A percentile compares a stretch with the other conserved stretches of the same genome.
Conservation (phyloP, 2,888 invertebrate genomes). For the Pachymerium ferrugineum region DNA sequence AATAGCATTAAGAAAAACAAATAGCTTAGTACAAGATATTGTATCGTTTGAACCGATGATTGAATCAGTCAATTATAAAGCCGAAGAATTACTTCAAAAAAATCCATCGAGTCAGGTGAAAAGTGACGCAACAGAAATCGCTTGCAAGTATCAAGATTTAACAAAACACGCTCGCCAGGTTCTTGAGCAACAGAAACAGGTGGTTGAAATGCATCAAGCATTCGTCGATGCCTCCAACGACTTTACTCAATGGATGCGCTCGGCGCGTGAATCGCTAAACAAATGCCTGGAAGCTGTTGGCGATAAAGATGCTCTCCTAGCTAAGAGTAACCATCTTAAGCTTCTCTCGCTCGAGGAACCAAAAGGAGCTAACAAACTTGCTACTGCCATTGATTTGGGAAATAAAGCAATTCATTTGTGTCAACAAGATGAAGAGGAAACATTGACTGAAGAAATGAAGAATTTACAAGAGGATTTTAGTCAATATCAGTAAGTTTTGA, state of each 20-base stretch:
- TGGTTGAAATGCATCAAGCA: conserved; percentile 83
- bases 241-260: conserved; percentile 85
- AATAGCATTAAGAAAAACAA: conserved; percentile 81
- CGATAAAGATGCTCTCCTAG: conserved; percentile 79
- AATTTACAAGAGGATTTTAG: conserved; percentile 86
- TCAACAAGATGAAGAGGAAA: conserved; percentile 77
- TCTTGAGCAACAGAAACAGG: conserved; percentile 73
- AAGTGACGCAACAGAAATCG: conserved; percentile 71
- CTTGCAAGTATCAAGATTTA: conserved; percentile 80
- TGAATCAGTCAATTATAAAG: conserved; percentile 88
- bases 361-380: conserved; percentile 75
- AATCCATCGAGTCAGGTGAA: conserved; percentile 56
- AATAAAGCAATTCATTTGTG: conserved; percentile 79
- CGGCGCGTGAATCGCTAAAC: conserved; percentile 80
- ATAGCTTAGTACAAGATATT: conserved; percentile 92
- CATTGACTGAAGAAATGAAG: conserved; percentile 87
- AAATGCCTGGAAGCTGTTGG: conserved; percentile 90
- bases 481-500: conserved; percentile 62
- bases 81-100: conserved; percentile 83
- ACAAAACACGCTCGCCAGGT: conserved; percentile 87
- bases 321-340: conserved; percentile 67
- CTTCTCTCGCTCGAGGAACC: conserved; percentile 75
- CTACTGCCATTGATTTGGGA: conserved; percentile 73
- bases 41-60: conserved; percentile 96
- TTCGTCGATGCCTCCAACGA: conserved; percentile 88